Base-by-base conservation (phyloP, 2,113 vertebrate genomes). In the Sylvia atricapilla region DNA sequence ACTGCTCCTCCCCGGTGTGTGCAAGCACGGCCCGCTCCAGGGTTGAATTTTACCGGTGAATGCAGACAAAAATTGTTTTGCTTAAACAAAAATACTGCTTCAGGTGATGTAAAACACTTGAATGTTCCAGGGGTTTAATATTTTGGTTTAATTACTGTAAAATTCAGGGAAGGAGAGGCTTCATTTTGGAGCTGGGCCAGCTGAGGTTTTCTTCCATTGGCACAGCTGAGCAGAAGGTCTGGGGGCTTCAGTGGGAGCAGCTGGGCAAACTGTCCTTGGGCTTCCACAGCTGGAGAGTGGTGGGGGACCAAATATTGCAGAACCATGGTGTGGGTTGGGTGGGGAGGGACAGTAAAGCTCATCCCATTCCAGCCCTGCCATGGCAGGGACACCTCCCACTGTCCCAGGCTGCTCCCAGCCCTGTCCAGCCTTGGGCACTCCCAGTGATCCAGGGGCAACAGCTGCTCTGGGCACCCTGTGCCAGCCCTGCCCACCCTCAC, bases 21-120 rank as follows among this genome's bases (percentile, higher is more conserved):
- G 80, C 72, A 18, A 20, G 15, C 27, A 0, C 15, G 39, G 47
- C 35, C 77, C 37, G 0, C 17, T 24, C 15, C 6, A 20, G 35
- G 35, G 4, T 35, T 49, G n/a, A 20, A 6, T 73, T 66, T 56
- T n/a, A 8, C 35, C 55, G 19, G 7, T 3, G 58, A 73, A n/a
- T 28, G 12, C 49, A 75, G 46, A 19, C 60, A 46, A 21, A 60
- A 79, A 18, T 20, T 56, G 6, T 84, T 60, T 47, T 63, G 41
- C 59, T 53, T 22, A 6, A 37, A 21, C 22, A 73, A n/a, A 83
- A 89, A 9, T 24, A 18, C 24, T 44, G 43, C 77, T 83, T 63
- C 64, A 33, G 50, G 52, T 69, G 66, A 37, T 53, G 41, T 8
- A 14, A 73, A 84, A 15, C 27, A 35, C 69, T 55, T 31, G 35